Conservation (phyloP, 1,140 invertebrate genomes). For the Drosophila aff. region DNA sequence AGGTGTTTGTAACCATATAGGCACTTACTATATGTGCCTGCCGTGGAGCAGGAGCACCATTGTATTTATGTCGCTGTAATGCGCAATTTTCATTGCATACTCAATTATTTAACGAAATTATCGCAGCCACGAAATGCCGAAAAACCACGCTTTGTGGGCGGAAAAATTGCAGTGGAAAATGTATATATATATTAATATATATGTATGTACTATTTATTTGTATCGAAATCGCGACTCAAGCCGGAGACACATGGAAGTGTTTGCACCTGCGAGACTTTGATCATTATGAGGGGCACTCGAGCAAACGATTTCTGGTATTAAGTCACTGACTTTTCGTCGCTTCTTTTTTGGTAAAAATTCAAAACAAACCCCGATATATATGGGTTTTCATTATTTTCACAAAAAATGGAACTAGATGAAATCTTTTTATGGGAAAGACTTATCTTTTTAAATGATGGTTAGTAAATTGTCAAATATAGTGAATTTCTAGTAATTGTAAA, state of each 20-base stretch:
- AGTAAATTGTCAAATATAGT: too few species aligned
- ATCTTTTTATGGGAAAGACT: background rate
- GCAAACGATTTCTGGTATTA: slow-evolving; percentile 77
- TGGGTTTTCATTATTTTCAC: background rate
- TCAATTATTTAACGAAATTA: slow-evolving; percentile 76
- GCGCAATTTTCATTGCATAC: slow-evolving; percentile 61
- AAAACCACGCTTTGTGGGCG: slow-evolving; percentile 43
- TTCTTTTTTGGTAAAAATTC: slow-evolving; percentile 23
- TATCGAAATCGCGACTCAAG: slow-evolving; percentile 46
- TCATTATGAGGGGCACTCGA: slow-evolving; percentile 64
- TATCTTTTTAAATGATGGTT: background rate
- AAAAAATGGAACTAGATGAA: background rate
- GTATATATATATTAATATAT: slow-evolving; percentile 1
- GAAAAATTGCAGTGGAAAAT: slow-evolving; percentile 25
- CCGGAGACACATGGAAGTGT: slow-evolving; percentile 61
- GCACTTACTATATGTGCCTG: slow-evolving; percentile 24
- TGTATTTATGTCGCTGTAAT: slow-evolving; percentile 46
- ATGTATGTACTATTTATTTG: slow-evolving; percentile 30
- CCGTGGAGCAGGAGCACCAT: slow-evolving; percentile 4
- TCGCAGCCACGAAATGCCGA: slow-evolving; percentile 50
- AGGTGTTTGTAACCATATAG: slow-evolving; percentile 41
- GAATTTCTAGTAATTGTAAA: background rate
- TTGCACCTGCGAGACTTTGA: slow-evolving; percentile 57
- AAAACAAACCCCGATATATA: slow-evolving; percentile 8
- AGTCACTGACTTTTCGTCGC: slow-evolving; percentile 71